Conservation (phyloP, 2,113 vertebrate genomes). For the Vimba vimba region DNA sequence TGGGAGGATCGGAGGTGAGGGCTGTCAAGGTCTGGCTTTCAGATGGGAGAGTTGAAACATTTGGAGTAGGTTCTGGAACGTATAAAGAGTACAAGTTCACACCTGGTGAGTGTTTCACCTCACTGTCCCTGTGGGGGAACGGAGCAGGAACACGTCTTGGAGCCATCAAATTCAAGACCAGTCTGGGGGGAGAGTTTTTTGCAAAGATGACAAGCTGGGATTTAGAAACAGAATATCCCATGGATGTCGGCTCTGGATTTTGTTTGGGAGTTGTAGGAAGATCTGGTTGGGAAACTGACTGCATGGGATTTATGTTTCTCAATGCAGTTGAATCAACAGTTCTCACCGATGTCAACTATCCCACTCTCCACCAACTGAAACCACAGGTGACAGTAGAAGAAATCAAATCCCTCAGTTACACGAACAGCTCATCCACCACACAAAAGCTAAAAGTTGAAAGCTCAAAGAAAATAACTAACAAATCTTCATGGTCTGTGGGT, state of each 20-base stretch:
- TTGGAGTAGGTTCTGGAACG: too few species aligned
- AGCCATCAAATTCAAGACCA: too few species aligned
- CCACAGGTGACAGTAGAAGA: background rate
- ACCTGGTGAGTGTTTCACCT: too few species aligned
- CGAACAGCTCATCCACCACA: rapidly evolving
- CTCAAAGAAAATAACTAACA: too few species aligned
- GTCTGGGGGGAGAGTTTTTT: conserved; percentile 9
- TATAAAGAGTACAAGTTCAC: too few species aligned
- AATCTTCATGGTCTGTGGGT: too few species aligned
- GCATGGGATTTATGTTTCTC: conserved; percentile 53
- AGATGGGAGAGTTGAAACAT: too few species aligned
- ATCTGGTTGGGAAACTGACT: conserved; percentile 18
- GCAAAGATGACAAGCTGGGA: conserved; percentile 51
- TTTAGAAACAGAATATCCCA: conserved; percentile 46
- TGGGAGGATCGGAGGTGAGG: too few species aligned
- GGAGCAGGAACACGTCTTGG: too few species aligned
- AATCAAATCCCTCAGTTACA: background rate
- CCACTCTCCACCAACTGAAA: conserved; percentile 45
- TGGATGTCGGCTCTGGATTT: conserved; percentile 55
- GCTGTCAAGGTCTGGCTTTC: too few species aligned
- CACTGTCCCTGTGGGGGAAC: too few species aligned
- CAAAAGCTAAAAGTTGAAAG: too few species aligned
- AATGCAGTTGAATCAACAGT: conserved; percentile 45
- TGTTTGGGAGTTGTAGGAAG: conserved; percentile 52
- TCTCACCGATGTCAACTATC: conserved; percentile 44